A percentile compares a stretch with the other conserved stretches of the same genome.
Evolutionary conservation across 2,888 invertebrate species (phyloP).

Genomic region (Globia sparganii): DNA sequence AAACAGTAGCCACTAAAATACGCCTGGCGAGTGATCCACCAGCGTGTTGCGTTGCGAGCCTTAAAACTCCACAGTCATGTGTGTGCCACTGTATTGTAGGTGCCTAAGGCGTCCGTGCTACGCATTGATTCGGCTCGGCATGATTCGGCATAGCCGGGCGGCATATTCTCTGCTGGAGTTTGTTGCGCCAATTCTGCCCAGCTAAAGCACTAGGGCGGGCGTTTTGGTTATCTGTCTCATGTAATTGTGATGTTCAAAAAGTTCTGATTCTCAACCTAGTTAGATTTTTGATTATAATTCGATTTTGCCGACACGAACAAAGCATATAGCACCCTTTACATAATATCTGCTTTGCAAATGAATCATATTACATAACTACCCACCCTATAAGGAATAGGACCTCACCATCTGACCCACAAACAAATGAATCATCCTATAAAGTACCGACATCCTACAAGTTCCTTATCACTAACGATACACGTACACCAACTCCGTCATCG

Average conservation of each 20-base stretch:
- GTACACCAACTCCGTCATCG: neutral
- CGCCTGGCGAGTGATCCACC: too few species aligned
- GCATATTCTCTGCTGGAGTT: too few species aligned
- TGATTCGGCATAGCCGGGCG: too few species aligned
- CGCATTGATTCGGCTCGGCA: neutral
- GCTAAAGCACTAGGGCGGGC: too few species aligned
- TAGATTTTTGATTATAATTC: neutral
- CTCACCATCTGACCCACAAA: conserved; percentile 36
- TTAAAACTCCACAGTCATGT: too few species aligned
- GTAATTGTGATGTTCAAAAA: neutral
- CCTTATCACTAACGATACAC: conserved; percentile 33
- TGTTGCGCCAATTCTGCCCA: too few species aligned
- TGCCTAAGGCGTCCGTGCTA: neutral
- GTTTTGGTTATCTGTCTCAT: neutral
- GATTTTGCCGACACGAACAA: neutral
- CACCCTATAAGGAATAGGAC: conserved; percentile 16
- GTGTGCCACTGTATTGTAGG: neutral
- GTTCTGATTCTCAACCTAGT: neutral
- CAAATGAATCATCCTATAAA: conserved; percentile 49
- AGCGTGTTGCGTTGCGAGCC: neutral
- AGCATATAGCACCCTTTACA: too few species aligned
- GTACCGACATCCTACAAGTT: conserved; percentile 32
- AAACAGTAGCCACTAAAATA: neutral
- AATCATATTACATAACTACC: neutral
- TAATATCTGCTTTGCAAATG: neutral